phyloP scores from a whole-genome alignment of 2,888 invertebrate genomes.

The Luffia ferchaultella region DNA sequence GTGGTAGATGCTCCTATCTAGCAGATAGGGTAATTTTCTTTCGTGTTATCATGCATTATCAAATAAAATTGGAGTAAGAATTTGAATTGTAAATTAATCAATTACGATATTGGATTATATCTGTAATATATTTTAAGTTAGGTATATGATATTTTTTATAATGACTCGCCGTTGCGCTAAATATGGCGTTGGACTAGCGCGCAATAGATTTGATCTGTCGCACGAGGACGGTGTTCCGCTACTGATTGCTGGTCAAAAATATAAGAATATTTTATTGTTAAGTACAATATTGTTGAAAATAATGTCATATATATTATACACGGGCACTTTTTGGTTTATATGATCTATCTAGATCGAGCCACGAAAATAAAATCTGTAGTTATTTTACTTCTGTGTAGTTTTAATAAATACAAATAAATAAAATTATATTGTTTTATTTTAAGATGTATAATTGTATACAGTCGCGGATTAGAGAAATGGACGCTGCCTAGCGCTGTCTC shows the following conservation, averaged over 20 bases:
- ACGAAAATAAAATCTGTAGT: slow-evolving; percentile 42
- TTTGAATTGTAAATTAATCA: slow-evolving; percentile 55
- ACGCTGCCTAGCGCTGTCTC: too few species aligned
- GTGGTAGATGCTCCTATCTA: background rate
- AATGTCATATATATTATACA: slow-evolving; percentile 38
- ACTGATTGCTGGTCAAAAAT: slow-evolving; percentile 26
- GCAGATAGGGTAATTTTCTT: slow-evolving; percentile 3
- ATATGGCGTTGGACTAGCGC: background rate
- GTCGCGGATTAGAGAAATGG: too few species aligned
- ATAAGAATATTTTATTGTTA: slow-evolving; percentile 40
- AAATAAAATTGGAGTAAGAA: slow-evolving; percentile 38
- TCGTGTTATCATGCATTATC: slow-evolving; percentile 27
- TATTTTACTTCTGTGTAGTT: slow-evolving; percentile 54
- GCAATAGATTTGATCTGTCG: background rate
- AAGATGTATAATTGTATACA: too few species aligned
- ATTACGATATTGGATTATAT: slow-evolving; percentile 53
- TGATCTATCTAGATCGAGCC: slow-evolving; percentile 48
- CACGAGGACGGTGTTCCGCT: background rate
- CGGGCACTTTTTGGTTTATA: slow-evolving; percentile 46
- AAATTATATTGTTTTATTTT: background rate
- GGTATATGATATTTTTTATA: slow-evolving; percentile 44
- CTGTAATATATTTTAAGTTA: slow-evolving; percentile 49
- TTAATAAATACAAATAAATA: slow-evolving; percentile 35
- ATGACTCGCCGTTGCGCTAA: slow-evolving; percentile 23
- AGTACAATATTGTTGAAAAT: slow-evolving; percentile 59